Conservation (phyloP, 2,113 vertebrate species). For the human region DNA sequence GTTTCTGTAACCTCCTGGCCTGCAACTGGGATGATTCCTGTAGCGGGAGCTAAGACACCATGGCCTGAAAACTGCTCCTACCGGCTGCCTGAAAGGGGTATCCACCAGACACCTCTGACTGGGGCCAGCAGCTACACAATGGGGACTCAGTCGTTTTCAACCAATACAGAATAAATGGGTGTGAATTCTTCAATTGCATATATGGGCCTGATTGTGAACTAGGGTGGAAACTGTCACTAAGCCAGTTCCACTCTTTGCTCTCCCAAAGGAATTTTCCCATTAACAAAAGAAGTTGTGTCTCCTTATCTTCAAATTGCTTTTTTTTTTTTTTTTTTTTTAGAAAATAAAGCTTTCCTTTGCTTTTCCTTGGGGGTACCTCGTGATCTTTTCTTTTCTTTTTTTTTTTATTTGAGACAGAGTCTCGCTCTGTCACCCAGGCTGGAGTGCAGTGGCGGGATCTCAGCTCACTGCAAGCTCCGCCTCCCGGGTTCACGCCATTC, state of each 20-base stretch:
- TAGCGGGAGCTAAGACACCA: neutral
- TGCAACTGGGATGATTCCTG: too few relatives aligned
- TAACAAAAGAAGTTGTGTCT: neutral
- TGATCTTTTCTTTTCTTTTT: neutral
- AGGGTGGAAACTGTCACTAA: neutral
- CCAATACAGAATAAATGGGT: neutral
- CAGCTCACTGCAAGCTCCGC: too few relatives aligned
- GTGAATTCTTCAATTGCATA: neutral
- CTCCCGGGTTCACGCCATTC: too few relatives aligned
- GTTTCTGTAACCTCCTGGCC: neutral
- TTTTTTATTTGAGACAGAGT: too few relatives aligned
- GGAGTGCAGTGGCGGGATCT: too few relatives aligned
- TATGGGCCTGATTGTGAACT: neutral
- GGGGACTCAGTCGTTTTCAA: neutral
- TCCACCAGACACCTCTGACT: neutral
- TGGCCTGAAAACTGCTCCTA: neutral
- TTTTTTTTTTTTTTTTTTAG: too few relatives aligned
- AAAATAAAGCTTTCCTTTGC: neutral
- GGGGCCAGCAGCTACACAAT: neutral
- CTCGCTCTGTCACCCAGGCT: too few relatives aligned
- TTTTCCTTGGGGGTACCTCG: neutral
- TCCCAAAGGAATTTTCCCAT: neutral
- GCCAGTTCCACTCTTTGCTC: neutral
- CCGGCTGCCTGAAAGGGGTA: neutral
- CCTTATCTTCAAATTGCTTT: neutral